phyloP scores from a whole-genome alignment of 2,113 vertebrate species.

The Trogon melanurus region DNA sequence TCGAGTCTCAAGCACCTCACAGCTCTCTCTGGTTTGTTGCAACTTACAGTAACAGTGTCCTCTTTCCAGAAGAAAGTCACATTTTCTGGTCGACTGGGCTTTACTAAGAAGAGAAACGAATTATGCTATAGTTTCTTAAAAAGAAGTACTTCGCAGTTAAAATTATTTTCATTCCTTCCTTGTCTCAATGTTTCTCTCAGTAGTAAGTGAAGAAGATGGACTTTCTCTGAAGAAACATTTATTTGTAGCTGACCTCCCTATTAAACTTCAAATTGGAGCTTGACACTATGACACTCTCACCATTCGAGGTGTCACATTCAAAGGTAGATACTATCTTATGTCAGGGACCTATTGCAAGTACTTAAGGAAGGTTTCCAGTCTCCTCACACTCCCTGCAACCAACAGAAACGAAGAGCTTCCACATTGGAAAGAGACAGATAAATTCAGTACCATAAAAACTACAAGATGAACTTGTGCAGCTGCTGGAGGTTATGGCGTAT shows the following conservation, averaged over 20 bases:
- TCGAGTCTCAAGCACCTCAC: constrained; percentile 33
- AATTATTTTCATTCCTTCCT: background rate
- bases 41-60: constrained; percentile 21
- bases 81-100: constrained; percentile 47
- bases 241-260: background rate
- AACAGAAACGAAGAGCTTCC: background rate
- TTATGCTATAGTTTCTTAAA: background rate
- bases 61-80: constrained; percentile 58
- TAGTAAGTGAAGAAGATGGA: background rate
- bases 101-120: constrained; percentile 52
- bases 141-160: background rate
- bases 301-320: background rate
- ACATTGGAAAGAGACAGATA: background rate
- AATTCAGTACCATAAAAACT: background rate
- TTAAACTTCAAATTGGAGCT: background rate
- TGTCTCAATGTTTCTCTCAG: background rate
- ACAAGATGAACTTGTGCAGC: background rate
- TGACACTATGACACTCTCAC: background rate
- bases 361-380: background rate
- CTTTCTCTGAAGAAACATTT: background rate
- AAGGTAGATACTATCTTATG: background rate
- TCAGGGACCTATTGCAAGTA: background rate
- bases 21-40: background rate
- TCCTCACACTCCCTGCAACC: background rate
- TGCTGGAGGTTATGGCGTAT: background rate